Evolutionary conservation across 2,797 vertebrate genomes (phyloP).

Genomic region (Steatocranus sp.): DNA sequence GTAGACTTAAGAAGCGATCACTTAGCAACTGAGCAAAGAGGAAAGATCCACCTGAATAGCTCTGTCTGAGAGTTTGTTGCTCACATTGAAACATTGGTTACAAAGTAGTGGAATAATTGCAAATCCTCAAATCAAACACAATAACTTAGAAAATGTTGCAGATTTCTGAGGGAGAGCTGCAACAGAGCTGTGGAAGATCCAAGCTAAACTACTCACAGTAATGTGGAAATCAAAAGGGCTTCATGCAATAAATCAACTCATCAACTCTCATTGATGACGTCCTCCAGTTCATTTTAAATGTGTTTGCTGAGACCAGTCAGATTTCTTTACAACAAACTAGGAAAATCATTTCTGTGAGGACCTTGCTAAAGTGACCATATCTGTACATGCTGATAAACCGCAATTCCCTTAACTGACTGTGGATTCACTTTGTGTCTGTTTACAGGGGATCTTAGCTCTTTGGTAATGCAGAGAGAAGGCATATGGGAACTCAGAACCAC

Average conservation of each 20-base stretch:
- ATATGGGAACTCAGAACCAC: neutral
- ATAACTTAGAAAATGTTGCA: neutral
- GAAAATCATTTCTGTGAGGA: neutral
- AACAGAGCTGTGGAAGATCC: neutral
- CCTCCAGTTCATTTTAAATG: neutral
- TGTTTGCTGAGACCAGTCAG: neutral
- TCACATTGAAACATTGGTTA: neutral
- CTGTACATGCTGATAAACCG: neutral
- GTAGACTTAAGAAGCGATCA: neutral
- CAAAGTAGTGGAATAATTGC: neutral
- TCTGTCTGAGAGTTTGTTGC: neutral
- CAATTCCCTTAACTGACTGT: neutral
- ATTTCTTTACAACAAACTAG: neutral
- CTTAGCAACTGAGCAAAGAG: neutral
- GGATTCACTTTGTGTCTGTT: neutral
- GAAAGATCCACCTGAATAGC: neutral
- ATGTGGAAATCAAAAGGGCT: neutral
- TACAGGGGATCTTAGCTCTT: neutral
- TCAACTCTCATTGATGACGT: neutral
- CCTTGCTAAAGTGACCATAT: accelerated
- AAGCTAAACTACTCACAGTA: neutral
- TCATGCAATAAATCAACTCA: neutral
- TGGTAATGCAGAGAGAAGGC: neutral
- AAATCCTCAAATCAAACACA: neutral
- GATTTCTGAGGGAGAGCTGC: neutral